phyloP scores from a whole-genome alignment of 2,797 vertebrate species.

The Syndactyla subalaris region DNA sequence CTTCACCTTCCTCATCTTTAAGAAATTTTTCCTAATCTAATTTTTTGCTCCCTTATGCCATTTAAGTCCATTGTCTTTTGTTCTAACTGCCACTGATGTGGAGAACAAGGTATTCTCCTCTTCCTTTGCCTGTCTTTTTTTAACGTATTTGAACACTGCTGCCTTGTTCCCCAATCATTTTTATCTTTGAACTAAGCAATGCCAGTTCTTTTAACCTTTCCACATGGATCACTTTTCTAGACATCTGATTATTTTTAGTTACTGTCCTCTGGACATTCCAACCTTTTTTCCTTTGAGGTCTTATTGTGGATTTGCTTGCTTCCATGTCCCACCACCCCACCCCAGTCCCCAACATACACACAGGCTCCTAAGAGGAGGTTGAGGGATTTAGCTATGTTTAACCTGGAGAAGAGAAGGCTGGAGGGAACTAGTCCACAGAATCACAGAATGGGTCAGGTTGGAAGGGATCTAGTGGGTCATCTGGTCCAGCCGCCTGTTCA shows the following conservation, averaged over 20 bases:
- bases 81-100: not conserved
- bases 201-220: not conserved
- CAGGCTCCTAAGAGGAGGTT: fast-evolving
- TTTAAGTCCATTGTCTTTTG: not conserved
- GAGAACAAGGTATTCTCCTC: not conserved
- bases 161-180: not conserved
- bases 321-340: not conserved
- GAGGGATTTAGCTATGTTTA: not conserved
- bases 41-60: not conserved
- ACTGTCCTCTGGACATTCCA: not conserved
- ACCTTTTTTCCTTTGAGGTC: not conserved
- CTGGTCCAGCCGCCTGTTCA: not conserved
- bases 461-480: not conserved
- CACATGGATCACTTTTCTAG: not conserved
- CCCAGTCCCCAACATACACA: too few relatives aligned
- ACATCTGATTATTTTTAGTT: not conserved
- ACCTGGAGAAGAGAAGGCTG: not conserved
- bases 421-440: not conserved
- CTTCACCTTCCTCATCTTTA: not conserved
- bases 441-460: not conserved
- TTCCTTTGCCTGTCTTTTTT: not conserved
- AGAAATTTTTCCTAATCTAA: slow-evolving; percentile 6
- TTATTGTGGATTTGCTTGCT: not conserved
- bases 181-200: not conserved
- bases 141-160: not conserved